Evolutionary conservation across 2,113 vertebrate species (phyloP).

Genomic region (Natator depressus): DNA sequence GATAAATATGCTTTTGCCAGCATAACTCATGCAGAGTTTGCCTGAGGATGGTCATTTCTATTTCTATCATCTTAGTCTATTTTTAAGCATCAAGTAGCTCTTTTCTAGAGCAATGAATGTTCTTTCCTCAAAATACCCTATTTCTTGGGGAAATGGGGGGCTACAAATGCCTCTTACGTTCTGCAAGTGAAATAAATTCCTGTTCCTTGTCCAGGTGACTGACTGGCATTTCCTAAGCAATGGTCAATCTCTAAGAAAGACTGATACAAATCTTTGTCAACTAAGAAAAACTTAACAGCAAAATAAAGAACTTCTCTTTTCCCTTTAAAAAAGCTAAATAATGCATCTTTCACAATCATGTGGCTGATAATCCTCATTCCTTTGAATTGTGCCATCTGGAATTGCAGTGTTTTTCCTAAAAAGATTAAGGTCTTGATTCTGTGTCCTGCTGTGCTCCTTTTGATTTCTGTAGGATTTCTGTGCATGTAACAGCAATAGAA

Average conservation of each 20-base stretch:
- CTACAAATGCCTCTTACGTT: neutral
- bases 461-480: neutral
- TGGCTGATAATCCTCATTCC: neutral
- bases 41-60: neutral
- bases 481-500: neutral
- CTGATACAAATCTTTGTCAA: neutral
- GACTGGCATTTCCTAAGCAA: neutral
- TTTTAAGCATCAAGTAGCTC: neutral
- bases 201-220: neutral
- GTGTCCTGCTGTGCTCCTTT: neutral
- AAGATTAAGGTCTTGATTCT: neutral
- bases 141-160: neutral
- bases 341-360: neutral
- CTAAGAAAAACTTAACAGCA: neutral
- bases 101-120: neutral
- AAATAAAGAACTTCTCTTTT: too few species aligned
- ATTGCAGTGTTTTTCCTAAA: neutral
- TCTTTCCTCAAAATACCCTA: neutral
- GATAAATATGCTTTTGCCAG: fast-evolving
- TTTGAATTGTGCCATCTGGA: neutral
- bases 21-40: fast-evolving
- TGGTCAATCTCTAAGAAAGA: neutral
- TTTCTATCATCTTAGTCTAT: neutral
- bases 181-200: neutral
- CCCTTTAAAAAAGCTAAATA: neutral